Evolutionary conservation across 1,140 invertebrate genomes (phyloP).

Genomic region (Drosophila tropicalis): DNA sequence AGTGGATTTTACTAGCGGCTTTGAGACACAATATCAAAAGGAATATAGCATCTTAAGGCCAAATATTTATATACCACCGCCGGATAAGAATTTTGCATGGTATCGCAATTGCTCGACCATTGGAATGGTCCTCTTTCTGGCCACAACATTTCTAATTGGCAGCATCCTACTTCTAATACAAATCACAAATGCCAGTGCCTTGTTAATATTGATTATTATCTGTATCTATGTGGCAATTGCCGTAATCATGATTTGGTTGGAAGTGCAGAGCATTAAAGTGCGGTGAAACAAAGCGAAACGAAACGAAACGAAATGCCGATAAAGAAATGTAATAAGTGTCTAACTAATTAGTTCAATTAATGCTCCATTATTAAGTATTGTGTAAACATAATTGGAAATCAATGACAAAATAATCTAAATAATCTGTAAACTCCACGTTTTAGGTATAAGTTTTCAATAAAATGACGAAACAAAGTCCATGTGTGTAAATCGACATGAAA

Average conservation of each 20-base stretch:
- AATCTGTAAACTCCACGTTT: slow-evolving; percentile 38
- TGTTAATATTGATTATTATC: slow-evolving; percentile 60
- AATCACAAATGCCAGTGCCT: slow-evolving; percentile 59
- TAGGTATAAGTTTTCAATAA: slow-evolving; percentile 37
- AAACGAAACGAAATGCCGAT: background rate
- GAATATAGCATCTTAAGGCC: slow-evolving; percentile 69
- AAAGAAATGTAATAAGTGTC: background rate
- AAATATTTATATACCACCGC: slow-evolving; percentile 51
- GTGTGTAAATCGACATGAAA: background rate
- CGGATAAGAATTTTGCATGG: slow-evolving; percentile 64
- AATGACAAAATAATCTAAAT: slow-evolving; percentile 40
- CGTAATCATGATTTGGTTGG: slow-evolving; percentile 60
- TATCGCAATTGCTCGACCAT: slow-evolving; percentile 64
- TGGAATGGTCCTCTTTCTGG: slow-evolving; percentile 56
- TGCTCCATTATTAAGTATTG: slow-evolving; percentile 43
- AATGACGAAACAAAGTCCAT: background rate
- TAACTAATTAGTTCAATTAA: slow-evolving; percentile 42
- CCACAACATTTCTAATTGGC: slow-evolving; percentile 57
- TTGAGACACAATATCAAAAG: slow-evolving; percentile 72
- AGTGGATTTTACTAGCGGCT: slow-evolving; percentile 76
- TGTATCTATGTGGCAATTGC: slow-evolving; percentile 59
- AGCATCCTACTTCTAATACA: slow-evolving; percentile 55
- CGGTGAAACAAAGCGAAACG: slow-evolving; percentile 38
- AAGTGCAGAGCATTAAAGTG: slow-evolving; percentile 70
- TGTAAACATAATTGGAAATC: slow-evolving; percentile 53